A percentile compares a stretch with the other conserved stretches of the same genome.
Evolutionary conservation across 2,797 vertebrate genomes (phyloP).

Genomic region (Ataeniobius toweri): DNA sequence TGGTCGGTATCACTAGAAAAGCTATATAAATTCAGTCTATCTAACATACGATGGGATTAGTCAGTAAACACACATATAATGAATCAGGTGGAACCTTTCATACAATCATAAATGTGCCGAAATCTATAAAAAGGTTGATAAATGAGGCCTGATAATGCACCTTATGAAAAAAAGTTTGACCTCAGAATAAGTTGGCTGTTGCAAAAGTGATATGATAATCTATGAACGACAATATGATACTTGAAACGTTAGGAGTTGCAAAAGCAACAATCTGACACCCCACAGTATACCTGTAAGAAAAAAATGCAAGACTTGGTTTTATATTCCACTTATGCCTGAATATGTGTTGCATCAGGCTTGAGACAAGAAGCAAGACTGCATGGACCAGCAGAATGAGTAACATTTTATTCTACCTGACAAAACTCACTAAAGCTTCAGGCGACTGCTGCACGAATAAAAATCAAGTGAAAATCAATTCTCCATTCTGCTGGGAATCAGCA

Average conservation of each 20-base stretch:
- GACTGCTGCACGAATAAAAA: constrained; percentile 22
- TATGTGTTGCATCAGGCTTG: constrained; percentile 27
- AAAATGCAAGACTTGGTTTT: constrained; percentile 21
- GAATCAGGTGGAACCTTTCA: too few species aligned
- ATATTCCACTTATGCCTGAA: constrained; percentile 35
- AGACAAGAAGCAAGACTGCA: constrained; percentile 23
- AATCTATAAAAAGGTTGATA: background rate
- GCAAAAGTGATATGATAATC: background rate
- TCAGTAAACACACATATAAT: background rate
- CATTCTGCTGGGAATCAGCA: constrained; percentile 32
- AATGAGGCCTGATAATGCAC: background rate
- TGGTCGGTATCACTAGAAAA: too few species aligned
- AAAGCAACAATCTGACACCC: background rate
- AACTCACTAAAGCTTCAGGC: constrained; percentile 36
- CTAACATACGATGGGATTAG: background rate
- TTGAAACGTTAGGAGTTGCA: background rate
- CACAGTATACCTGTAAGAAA: background rate
- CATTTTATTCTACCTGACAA: constrained; percentile 51
- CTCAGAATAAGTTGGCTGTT: constrained; percentile 1
- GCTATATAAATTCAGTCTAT: too few species aligned
- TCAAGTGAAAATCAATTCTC: constrained; percentile 45
- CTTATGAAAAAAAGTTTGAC: background rate
- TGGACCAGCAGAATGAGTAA: constrained; percentile 46
- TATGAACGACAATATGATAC: background rate
- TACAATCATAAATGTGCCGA: background rate